These are phyloP conservation scores for Piaya cayana DNA, from an alignment of 2,113 vertebrate genomes.

Conservation along the genomic window DNA sequence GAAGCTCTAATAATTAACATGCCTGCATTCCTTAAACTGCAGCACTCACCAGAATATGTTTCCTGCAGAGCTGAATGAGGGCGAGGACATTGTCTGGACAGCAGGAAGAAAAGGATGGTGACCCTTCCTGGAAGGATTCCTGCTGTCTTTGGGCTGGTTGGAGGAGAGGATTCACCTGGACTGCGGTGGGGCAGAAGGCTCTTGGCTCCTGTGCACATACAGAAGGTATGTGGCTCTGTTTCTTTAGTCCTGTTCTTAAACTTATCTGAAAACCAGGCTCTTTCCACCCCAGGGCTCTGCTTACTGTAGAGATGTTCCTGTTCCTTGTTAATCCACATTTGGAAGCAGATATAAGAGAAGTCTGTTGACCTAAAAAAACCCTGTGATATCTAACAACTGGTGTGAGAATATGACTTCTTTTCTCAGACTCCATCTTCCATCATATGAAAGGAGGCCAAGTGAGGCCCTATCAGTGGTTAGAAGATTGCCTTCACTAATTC, in stretches of 20 bases:
- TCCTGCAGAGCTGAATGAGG: constrained; percentile 17
- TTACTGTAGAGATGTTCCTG: not conserved
- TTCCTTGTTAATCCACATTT: not conserved
- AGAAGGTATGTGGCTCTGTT: not conserved
- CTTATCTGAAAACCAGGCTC: not conserved
- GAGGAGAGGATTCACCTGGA: not conserved
- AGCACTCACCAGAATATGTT: not conserved
- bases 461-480: not conserved
- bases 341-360: not conserved
- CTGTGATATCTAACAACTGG: not conserved
- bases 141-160: not conserved
- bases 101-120: not conserved
- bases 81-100: not conserved
- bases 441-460: not conserved
- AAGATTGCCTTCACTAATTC: not conserved
- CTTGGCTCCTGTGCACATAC: not conserved
- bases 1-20: constrained; percentile 58
- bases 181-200: not conserved
- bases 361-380: not conserved
- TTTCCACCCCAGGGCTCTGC: not conserved
- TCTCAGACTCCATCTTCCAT: not conserved
- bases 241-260: not conserved
- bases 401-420: not conserved
- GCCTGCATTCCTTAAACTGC: not conserved
- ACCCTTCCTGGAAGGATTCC: not conserved